Evolutionary conservation across 2,113 vertebrate genomes (phyloP), one percentile per base, ranked within the genome.

Genomic region (Myanophis thanlyinensis): DNA sequence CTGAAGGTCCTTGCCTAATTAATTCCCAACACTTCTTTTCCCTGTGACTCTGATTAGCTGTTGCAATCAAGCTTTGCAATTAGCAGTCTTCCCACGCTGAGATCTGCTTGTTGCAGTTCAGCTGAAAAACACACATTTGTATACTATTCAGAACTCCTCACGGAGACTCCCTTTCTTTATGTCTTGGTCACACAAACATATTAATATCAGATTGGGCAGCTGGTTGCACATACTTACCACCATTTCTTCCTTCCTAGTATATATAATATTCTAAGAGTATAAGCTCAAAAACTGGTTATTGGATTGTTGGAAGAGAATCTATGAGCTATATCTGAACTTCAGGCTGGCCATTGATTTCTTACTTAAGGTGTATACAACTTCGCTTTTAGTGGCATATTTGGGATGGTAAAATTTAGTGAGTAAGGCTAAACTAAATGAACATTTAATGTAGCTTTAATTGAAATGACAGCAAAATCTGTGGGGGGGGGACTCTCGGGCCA

Each of bases 1-100:
- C 96, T 89, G 97, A 98, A 98, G 97, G 98, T 98, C 98, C 95
- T 98, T 98, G 97, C 97, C 97, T 98, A 98, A 98, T 98, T 98
- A 98, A 98, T 98, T 98, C 97, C 97, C 95, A 95, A 97, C 97
- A 97, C 96, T 97, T 96, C 96, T 97, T 97, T 97, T 96, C 95
- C 92, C 95, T 96, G 67, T 94, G 97, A 97, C 97, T 98, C 97
- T 98, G 98, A 98, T 98, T 98, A 98, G 98, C 97, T 97, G 97
- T 97, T 97, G 97, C 97, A 98, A 98, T 98, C 98, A 98, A 98
- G 97, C 97, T 98, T 95, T 92, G 97, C 98, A 98, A 98, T 98
- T 98, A 98, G 97, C 96, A 97, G 96, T 94, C 97, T 98, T 96
- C 96, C 96, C 96, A 95, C 94, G 49, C 97, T 97, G 94, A 96